These are phyloP conservation scores for Crotalus helleri DNA, from an alignment of 2,113 vertebrate species.

Conservation along the genomic window DNA sequence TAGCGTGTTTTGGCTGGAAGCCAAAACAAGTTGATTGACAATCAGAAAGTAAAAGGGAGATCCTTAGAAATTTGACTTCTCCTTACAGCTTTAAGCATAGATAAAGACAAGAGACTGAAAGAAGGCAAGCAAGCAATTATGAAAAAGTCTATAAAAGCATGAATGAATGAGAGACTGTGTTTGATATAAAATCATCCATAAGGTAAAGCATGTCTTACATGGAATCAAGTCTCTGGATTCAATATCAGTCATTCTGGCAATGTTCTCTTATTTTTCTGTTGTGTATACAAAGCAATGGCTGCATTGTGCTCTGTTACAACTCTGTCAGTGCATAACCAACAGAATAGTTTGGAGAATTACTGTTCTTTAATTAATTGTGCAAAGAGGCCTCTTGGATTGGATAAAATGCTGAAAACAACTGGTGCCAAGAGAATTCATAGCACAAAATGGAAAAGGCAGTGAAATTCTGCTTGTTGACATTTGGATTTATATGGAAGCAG, in stretches of 20 bases:
- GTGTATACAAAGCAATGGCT: neutral
- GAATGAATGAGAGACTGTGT: neutral
- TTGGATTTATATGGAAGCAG: neutral
- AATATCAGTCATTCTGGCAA: neutral
- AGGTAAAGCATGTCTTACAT: neutral
- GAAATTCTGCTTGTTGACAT: neutral
- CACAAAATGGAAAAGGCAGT: neutral
- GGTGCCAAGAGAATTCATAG: neutral
- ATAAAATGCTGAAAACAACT: conserved; percentile 1
- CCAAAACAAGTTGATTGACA: neutral
- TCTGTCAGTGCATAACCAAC: neutral
- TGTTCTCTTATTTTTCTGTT: neutral
- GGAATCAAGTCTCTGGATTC: neutral
- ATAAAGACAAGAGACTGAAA: neutral
- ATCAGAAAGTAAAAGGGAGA: neutral
- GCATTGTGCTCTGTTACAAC: neutral
- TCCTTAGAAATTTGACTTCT: neutral
- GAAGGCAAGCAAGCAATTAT: neutral
- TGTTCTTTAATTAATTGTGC: neutral
- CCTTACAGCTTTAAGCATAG: neutral
- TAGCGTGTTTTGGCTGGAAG: too few species aligned
- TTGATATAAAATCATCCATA: neutral
- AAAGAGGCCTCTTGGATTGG: neutral
- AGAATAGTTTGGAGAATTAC: neutral
- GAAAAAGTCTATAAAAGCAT: neutral